Base-by-base conservation (phyloP, 2,888 invertebrate species). In the Lepas anatifera region DNA sequence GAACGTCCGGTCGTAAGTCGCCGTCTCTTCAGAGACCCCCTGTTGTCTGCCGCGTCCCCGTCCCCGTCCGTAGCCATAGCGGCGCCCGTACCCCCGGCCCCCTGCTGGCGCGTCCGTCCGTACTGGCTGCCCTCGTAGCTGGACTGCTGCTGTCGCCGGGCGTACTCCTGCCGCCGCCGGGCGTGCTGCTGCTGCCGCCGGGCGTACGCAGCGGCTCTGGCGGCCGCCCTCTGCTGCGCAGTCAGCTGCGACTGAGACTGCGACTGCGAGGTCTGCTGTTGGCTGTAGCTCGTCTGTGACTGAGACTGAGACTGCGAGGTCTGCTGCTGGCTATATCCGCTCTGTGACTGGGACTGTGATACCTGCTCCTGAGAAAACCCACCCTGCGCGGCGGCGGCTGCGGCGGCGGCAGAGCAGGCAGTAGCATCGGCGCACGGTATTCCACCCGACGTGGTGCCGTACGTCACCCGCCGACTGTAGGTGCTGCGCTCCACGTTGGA, bases 1-100 rank as follows among this genome's bases (percentile, higher is more conserved):
- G 37, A 32, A 11, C 16, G 58, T 58, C 32, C 32, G 41, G 25
- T 73, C 71, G 48, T 71, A 66, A 32, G 70, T 70, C 2, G 71
- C 58, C 50, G 27, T 67, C 58, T 58, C 46, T 29, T 48, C 43
- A 67, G 71, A 70, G 32, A n/a, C n/a, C n/a, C 52, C 67, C 46
- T 72, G 66, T 18, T 69, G 69, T 27, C 67, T 67, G 43, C 72
- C 70, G 4, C 16, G 11, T 37, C 68, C 18, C 46, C 66, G 29
- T 41, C 37, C 2, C 58, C 48, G 27, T 13, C 16, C 32, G 35
- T 52, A n/a, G 64, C 48, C 29, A 68, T 43, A 13, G 27, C 58
- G 1, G 27, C 27, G 32, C 13, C 32, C 58, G 58, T 58, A n/a
- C n/a, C n/a, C n/a, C 27, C 27, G 27, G 58, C 11, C 32, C 27